phyloP scores from a whole-genome alignment of 2,113 vertebrate species.

The Oxyruncus cristatus region DNA sequence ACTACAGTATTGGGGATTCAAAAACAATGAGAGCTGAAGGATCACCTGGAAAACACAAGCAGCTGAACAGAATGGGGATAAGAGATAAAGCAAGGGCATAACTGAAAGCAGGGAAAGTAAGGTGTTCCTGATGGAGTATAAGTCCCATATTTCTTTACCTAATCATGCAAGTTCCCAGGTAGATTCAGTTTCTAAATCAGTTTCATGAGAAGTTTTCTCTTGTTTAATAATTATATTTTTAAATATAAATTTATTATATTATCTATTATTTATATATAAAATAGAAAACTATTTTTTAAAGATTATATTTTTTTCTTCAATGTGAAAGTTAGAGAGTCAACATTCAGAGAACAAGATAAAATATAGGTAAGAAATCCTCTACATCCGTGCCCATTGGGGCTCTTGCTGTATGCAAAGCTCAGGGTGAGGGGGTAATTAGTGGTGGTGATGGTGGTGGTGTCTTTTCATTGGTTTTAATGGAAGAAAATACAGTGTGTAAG shows the following conservation, averaged over 20 bases:
- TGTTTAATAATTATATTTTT: neutral
- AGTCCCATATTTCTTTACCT: neutral
- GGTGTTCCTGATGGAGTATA: neutral
- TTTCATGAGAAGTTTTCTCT: neutral
- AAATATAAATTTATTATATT: too few species aligned
- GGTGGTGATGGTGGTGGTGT: too few species aligned
- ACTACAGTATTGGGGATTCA: neutral
- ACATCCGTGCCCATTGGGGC: rapidly evolving
- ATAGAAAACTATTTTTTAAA: neutral
- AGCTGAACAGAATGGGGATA: neutral
- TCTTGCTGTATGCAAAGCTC: neutral
- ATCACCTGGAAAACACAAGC: neutral
- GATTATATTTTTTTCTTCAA: neutral
- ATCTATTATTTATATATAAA: too few species aligned
- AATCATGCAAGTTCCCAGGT: neutral
- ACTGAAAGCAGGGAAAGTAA: neutral
- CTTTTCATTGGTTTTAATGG: neutral
- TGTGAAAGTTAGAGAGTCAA: neutral
- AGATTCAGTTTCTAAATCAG: neutral
- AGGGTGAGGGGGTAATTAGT: rapidly evolving
- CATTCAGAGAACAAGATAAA: neutral
- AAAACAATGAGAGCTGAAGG: neutral
- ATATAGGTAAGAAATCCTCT: neutral
- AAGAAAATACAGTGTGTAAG: neutral
- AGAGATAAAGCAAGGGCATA: neutral